Conservation (phyloP, 2,888 invertebrate species). For the Heteropelma amictum region DNA sequence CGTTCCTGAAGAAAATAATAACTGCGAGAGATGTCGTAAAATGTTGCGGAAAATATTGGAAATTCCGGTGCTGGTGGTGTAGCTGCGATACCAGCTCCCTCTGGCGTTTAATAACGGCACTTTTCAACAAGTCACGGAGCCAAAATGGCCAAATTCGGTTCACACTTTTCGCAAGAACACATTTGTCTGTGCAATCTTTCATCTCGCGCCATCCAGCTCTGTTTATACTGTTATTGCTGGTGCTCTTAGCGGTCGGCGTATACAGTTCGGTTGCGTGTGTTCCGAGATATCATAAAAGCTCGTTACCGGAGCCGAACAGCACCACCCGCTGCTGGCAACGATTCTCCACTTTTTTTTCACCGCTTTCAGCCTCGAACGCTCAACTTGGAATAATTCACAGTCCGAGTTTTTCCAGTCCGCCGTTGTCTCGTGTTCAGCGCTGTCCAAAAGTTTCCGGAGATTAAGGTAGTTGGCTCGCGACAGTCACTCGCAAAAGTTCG, state of each 20-base stretch:
- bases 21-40: too few species aligned
- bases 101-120: conserved; percentile 1
- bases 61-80: too few species aligned
- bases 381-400: conserved; percentile 43
- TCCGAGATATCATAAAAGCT: conserved; percentile 34
- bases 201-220: conserved; percentile 29
- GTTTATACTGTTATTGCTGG: conserved; percentile 31
- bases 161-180: conserved; percentile 29
- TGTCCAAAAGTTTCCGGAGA: too few species aligned
- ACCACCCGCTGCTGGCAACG: conserved; percentile 50
- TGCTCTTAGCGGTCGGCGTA: conserved; percentile 13
- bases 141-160: conserved; percentile 37
- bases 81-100: too few species aligned
- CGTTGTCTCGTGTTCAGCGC: conserved; percentile 21
- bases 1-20: too few species aligned
- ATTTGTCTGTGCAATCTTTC: conserved; percentile 34
- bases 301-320: conserved; percentile 31
- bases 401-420: conserved; percentile 25
- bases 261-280: conserved; percentile 19
- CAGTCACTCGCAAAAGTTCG: too few species aligned
- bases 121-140: conserved; percentile 25
- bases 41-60: too few species aligned
- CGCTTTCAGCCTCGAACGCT: conserved; percentile 11
- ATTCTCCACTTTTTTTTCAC: conserved; percentile 16
- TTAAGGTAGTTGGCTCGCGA: conserved; percentile 49